Evolutionary conservation across 2,113 vertebrate genomes (phyloP).

Genomic region (Dipodomys ordii): DNA sequence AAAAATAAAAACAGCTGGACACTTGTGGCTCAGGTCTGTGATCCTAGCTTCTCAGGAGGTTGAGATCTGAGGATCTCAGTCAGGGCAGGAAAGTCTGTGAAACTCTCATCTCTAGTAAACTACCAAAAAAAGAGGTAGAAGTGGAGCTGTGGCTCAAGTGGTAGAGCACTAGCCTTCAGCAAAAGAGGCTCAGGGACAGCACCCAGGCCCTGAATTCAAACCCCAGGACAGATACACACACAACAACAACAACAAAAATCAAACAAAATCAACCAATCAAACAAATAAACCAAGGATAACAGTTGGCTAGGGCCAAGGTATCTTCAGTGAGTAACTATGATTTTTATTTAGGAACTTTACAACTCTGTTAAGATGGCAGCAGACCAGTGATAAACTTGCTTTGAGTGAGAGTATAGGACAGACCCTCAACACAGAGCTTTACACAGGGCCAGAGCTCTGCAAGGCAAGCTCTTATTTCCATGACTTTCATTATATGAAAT

Average conservation of each 20-base stretch:
- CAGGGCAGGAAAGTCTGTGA: too few relatives aligned
- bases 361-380: slow-evolving; percentile 44
- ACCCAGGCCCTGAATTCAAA: too few relatives aligned
- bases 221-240: too few relatives aligned
- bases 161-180: too few relatives aligned
- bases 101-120: too few relatives aligned
- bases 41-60: too few relatives aligned
- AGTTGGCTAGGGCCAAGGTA: neutral
- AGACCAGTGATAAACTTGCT: slow-evolving; percentile 5
- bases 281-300: too few relatives aligned
- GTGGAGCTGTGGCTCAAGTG: too few relatives aligned
- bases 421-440: neutral
- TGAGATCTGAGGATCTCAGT: too few relatives aligned
- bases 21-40: neutral
- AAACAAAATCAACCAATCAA: neutral
- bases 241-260: too few relatives aligned
- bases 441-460: neutral
- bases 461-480: neutral
- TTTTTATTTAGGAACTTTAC: slow-evolving; percentile 33
- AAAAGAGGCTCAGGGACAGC: too few relatives aligned
- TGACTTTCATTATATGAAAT: slow-evolving; percentile 29
- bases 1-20: neutral
- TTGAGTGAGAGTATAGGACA: neutral
- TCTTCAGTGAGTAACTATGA: neutral
- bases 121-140: too few relatives aligned